phyloP scores from a whole-genome alignment of 2,888 invertebrate species.

The Cecidostiba fungosa region DNA sequence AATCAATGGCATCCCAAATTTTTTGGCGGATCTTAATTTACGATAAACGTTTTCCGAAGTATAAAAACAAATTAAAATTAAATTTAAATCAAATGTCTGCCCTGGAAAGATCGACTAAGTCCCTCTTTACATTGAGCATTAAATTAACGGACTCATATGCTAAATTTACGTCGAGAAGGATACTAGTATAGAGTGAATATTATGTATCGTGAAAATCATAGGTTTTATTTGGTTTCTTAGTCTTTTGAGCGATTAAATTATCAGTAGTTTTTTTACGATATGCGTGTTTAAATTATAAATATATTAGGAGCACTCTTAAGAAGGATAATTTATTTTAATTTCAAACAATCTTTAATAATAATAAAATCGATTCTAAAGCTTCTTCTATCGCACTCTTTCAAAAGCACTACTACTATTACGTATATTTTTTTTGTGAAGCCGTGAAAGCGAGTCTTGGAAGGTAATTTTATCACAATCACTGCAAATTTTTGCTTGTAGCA shows the following conservation, averaged over 20 bases:
- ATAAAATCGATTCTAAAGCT: constrained; percentile 59
- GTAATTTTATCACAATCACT: constrained; percentile 62
- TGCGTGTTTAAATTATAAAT: background rate
- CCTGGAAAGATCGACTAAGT: too few relatives aligned
- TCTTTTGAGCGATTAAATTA: background rate
- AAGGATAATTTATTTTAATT: constrained; percentile 41
- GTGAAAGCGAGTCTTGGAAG: constrained; percentile 62
- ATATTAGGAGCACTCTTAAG: constrained; percentile 58
- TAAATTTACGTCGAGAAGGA: background rate
- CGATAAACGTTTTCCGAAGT: too few relatives aligned
- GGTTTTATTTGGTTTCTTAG: background rate
- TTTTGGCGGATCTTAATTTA: too few relatives aligned
- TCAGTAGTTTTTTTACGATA: too few relatives aligned
- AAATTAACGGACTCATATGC: too few relatives aligned
- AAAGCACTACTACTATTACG: constrained; percentile 62
- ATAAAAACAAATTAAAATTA: too few relatives aligned
- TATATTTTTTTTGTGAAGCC: constrained; percentile 56
- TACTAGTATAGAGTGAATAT: background rate
- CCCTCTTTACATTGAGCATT: too few relatives aligned
- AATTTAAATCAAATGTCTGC: too few relatives aligned
- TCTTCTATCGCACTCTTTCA: constrained; percentile 63
- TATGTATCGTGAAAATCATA: background rate
- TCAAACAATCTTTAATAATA: constrained; percentile 58
- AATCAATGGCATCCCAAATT: background rate
- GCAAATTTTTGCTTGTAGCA: constrained; percentile 60